These are phyloP conservation scores for Orthonyx spaldingii DNA, from an alignment of 2,113 vertebrate genomes.

Conservation along the genomic window DNA sequence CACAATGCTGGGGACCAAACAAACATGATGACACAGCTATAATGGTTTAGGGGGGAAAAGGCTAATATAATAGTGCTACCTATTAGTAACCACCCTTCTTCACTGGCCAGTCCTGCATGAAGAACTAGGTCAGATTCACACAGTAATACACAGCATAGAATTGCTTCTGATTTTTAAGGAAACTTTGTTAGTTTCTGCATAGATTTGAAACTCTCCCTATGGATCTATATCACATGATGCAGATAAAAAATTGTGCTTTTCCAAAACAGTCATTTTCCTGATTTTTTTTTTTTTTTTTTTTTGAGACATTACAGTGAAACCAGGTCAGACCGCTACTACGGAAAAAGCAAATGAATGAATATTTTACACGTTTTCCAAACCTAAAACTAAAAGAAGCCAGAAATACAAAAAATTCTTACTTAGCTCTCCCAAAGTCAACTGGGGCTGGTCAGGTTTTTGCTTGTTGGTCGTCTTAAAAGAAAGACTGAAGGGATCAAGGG, in stretches of 20 bases:
- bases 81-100: not conserved
- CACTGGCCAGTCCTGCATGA: not conserved
- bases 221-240: not conserved
- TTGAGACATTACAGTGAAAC: not conserved
- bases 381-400: not conserved
- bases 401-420: not conserved
- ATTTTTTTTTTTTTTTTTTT: not conserved
- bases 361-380: not conserved
- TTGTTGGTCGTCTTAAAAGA: not conserved
- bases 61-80: not conserved
- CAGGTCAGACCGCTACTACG: not conserved
- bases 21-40: not conserved
- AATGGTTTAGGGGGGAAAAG: not conserved
- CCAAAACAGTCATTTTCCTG: not conserved
- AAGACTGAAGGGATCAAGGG: not conserved
- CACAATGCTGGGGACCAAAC: not conserved
- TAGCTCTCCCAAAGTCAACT: not conserved
- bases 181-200: not conserved
- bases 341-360: not conserved
- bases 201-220: not conserved
- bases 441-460: not conserved
- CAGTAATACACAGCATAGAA: not conserved
- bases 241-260: not conserved
- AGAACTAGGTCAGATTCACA: not conserved
- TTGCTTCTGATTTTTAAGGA: not conserved